Evolutionary conservation across 2,113 vertebrate species (phyloP).

Genomic region (Grammomys surdaster): DNA sequence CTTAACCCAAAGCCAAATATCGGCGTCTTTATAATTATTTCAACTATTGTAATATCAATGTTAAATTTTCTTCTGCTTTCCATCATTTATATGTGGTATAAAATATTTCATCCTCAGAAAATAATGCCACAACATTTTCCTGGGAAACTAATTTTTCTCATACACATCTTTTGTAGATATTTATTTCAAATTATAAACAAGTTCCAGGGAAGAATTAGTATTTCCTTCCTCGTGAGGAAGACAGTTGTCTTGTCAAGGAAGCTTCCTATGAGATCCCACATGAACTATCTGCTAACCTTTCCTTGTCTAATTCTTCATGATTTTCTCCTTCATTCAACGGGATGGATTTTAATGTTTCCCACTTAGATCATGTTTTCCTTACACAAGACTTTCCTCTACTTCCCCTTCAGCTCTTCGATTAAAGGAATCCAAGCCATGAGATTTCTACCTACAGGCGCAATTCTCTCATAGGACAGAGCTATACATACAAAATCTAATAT

Average conservation of each 20-base stretch:
- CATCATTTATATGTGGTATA: background rate
- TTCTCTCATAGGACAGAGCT: constrained; percentile 35
- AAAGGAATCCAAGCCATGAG: background rate
- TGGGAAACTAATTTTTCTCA: background rate
- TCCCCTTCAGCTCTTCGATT: background rate
- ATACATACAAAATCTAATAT: background rate
- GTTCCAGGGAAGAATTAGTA: background rate
- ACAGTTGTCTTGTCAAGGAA: background rate
- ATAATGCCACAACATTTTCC: background rate
- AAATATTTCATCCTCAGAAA: background rate
- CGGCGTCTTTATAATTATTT: background rate
- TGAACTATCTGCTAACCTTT: background rate
- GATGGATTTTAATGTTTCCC: background rate
- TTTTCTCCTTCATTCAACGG: background rate
- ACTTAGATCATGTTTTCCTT: background rate
- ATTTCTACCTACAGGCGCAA: background rate
- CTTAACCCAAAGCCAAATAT: background rate
- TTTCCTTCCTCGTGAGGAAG: background rate
- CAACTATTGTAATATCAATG: background rate
- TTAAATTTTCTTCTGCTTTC: background rate
- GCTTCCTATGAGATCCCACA: background rate
- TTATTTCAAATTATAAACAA: constrained; percentile 20
- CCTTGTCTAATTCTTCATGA: background rate
- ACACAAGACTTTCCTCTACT: background rate
- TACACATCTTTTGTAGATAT: background rate